Base-by-base conservation (phyloP, 1,140 invertebrate genomes). In the Elysia chlorotica region DNA sequence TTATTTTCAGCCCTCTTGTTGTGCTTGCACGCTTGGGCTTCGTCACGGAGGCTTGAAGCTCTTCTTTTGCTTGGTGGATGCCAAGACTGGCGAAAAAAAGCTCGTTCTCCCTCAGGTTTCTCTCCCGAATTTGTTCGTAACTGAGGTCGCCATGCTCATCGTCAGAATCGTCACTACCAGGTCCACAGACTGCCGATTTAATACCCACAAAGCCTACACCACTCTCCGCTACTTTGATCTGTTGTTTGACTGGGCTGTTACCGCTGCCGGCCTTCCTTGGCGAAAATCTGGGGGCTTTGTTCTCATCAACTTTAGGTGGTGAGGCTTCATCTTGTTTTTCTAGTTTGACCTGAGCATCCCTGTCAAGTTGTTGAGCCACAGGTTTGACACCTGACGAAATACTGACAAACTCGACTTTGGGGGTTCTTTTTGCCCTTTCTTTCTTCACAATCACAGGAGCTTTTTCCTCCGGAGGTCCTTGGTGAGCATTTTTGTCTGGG, bases 271-370 rank as follows among this genome's bases (percentile, higher is more conserved):
- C 10, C 57, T 19, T 25, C 14, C 6, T 21, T 19, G 56, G 56
- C 14, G 28, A 17, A 59, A 6, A 14, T 59, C 10, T 17, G 25
- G 28, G 25, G 56, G 10, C 28, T 25, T 59, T 59, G 56, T 10
- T 59, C 56, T 59, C 6, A 48, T 48, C 10, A 14, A 48, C 41
- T 14, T n/a, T n/a, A n/a, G n/a, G n/a, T n/a, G n/a, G 23, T 61
- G 14, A 6, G 23, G 10, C 19, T 10, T 14, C 23, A 99, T 99
- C 82, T 90, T 99, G 65, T 98, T 99, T 89, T 98, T 99, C 91
- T 98, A 98, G 76, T 98, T 98, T 78, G 98, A 99, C 88, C 89
- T 99, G 31, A 99, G 97, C 37, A 97, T 96, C 84, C 87, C 88
- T 98, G 30, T 88, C 92, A 76, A 92, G 92, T 86, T 82, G 71